Evolutionary conservation across 2,113 vertebrate genomes (phyloP), one percentile per base, ranked within the genome.

Genomic region (Clarias macrocephalus): DNA sequence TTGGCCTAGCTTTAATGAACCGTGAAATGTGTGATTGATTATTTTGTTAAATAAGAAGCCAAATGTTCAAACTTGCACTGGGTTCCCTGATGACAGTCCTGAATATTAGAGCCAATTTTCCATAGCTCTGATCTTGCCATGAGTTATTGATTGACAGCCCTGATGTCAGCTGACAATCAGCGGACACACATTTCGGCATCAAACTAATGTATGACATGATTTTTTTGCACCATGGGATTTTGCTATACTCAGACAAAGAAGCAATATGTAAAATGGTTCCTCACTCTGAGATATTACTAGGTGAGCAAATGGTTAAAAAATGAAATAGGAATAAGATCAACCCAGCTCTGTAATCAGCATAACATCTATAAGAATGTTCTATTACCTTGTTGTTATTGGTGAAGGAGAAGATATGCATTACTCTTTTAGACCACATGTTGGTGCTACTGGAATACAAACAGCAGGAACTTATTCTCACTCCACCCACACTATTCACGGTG

Each of bases 141-240:
- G 56, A 75, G 81, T 89, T 89, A 86, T 83, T 87, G 56, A 84
- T 84, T 84, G 81, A 89, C 65, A 84, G 57, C 65, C 84, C 16
- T 75, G 23, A 57, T 37, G 42, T 80, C 16, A 72, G 28, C 59
- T 83, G 62, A 56, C 37, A 37, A 33, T 84, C 75, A 75, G 37
- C 65, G 19, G 70, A 86, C 52, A 76, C 80, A 85, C 33, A 60
- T 63, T 56, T 48, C 0, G 48, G 7, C 48, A 48, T 48, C 12
- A 15, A 33, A 23, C 12, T 56, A 16, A 56, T 56, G 18, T 18
- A 11, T 21, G 3, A 3, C 28, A n/a, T 73, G 19, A 59, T 30
- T 23, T 37, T 21, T 80, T 10, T 4, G 52, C 23, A 62, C 4
- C 9, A 23, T 60, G 56, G 8, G 19, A 21, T 54, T 76, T 30